Base-by-base conservation (phyloP, 2,888 invertebrate species). In the Trisateles emortualis region DNA sequence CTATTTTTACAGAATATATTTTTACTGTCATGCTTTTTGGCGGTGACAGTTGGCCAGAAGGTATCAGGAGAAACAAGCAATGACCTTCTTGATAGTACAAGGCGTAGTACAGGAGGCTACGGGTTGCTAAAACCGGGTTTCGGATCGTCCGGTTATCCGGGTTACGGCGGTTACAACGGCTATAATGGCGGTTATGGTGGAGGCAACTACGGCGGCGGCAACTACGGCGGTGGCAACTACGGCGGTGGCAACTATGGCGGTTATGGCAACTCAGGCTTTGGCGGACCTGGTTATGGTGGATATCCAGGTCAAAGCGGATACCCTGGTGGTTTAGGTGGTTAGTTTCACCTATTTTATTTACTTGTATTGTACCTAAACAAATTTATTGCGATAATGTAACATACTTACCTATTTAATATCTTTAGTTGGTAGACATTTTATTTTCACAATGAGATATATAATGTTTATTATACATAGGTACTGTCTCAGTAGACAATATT, bases 31-130 rank as follows among this genome's bases (percentile, higher is more conserved):
- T 88, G 88, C 68, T 72, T 79, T 32, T 33, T 88, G 72, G 82
- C 84, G 71, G 77, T 84, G 66, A 74, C 78, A 11, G 52, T 71
- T 3, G 79, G 79, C 29, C 87, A 87, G 64, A 78, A 83, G 38
- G 52, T 83, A n/a, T 19, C 48, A 11, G 69, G 78, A n/a, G 88
- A 84, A 17, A 55, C 78, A 1, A 81, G 64, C 49, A 76, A 72
- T 64, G 85, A 84, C 51, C 56, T 76, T 52, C 71, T 68, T 30
- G 81, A 76, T 19, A 72, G 75, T 14, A 81, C 81, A 47, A 73
- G 81, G 16, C 72, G 86, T 13, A 86, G 75, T 54, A 62, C 71
- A 0, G 87, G 88, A 29, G 88, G 90, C 5, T 91, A 91, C 44
- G 90, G 90, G 1, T 64, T 90, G 5, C 67, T 85, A 10, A 79